Conservation (phyloP, 2,797 vertebrate species). For the Centroberyx gerrardi region DNA sequence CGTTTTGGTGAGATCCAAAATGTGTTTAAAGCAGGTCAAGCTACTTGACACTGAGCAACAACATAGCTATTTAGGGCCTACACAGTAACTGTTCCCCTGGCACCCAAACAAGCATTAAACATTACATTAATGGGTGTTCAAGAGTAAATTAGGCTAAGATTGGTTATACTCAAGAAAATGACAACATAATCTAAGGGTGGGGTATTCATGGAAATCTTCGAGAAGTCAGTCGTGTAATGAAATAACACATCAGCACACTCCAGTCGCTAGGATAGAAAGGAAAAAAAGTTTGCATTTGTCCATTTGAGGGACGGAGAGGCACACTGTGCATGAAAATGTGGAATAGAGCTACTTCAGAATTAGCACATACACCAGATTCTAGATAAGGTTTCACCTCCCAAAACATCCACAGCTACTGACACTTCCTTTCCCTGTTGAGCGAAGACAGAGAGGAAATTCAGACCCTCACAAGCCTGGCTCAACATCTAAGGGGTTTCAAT, state of each 20-base stretch:
- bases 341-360: slow-evolving; percentile 61
- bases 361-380: slow-evolving; percentile 71
- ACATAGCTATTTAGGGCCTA: not conserved
- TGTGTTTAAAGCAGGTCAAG: not conserved
- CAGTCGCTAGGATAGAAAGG: slow-evolving; percentile 20
- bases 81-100: not conserved
- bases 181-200: not conserved
- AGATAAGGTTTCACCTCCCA: slow-evolving; percentile 79
- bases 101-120: not conserved
- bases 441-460: slow-evolving; percentile 74
- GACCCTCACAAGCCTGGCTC: slow-evolving; percentile 65
- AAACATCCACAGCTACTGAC: slow-evolving; percentile 73
- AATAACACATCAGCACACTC: slow-evolving; percentile 37
- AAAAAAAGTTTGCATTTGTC: slow-evolving; percentile 9
- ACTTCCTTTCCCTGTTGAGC: slow-evolving; percentile 69
- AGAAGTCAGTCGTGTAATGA: slow-evolving; percentile 7
- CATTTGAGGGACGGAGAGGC: slow-evolving; percentile 17
- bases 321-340: slow-evolving; percentile 45
- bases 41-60: slow-evolving; percentile 1
- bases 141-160: not conserved
- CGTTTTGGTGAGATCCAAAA: not conserved
- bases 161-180: not conserved
- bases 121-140: not conserved
- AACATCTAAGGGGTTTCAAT: slow-evolving; percentile 69
- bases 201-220: not conserved